Percentiles rank a stretch among this genome's conserved stretches.
These are phyloP conservation scores for Brevimyrus niger DNA, from an alignment of 2,113 vertebrate species.

Conservation along the genomic window DNA sequence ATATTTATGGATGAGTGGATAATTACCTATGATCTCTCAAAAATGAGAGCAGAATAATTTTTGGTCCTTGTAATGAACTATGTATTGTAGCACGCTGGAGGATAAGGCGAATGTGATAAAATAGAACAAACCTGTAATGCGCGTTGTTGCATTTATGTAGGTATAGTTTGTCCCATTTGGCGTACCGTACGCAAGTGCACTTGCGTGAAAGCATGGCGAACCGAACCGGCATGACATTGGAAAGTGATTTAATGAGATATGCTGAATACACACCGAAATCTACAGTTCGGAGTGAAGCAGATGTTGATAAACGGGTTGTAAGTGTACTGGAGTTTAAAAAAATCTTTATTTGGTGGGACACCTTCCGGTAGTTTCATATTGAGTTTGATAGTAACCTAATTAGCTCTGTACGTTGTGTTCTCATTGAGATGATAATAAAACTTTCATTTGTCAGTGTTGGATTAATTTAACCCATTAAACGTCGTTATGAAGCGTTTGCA, in stretches of 20 bases:
- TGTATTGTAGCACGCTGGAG: neutral
- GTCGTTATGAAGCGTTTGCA: neutral
- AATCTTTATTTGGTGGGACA: neutral
- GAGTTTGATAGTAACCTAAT: neutral
- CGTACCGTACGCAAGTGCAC: neutral
- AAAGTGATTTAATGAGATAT: constrained; percentile 46
- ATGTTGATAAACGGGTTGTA: constrained; percentile 56
- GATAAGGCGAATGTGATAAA: neutral
- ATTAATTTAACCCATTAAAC: neutral
- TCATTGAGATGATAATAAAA: neutral
- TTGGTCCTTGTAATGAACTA: neutral
- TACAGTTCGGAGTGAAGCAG: constrained; percentile 36
- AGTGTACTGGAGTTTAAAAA: constrained; percentile 16
- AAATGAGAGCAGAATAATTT: neutral
- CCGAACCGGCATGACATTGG: constrained; percentile 11
- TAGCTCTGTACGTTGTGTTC: neutral
- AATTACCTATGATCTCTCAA: neutral
- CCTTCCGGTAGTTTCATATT: neutral
- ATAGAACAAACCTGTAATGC: neutral
- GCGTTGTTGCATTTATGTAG: neutral
- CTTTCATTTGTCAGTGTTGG: neutral
- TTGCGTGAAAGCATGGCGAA: constrained; percentile 43
- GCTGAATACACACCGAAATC: constrained; percentile 45
- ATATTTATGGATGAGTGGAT: too few relatives aligned
- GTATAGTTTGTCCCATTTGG: neutral